These are phyloP conservation scores for Brachymystax lenok DNA, from an alignment of 2,797 vertebrate genomes.

Conservation along the genomic window DNA sequence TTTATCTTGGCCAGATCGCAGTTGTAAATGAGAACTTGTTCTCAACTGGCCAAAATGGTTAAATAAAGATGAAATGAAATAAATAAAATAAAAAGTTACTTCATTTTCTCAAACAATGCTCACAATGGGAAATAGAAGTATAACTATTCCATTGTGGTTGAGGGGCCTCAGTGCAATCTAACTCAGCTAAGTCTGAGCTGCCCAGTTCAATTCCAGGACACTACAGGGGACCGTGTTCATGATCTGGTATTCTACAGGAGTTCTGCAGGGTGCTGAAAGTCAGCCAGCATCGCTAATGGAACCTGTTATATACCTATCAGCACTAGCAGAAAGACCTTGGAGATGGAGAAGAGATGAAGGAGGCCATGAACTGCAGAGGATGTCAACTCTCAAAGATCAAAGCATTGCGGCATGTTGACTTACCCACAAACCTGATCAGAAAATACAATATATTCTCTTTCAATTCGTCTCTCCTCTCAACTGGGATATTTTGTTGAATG, in stretches of 20 bases:
- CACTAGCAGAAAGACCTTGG: not conserved
- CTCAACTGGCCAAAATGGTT: no score
- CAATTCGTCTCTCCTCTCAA: no score
- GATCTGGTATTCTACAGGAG: not conserved
- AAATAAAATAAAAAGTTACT: no score
- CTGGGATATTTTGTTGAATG: no score
- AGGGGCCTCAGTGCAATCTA: not conserved
- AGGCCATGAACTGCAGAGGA: not conserved
- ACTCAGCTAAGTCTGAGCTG: not conserved
- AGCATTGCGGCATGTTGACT: not conserved
- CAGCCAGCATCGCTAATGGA: not conserved
- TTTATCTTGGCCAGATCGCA: no score
- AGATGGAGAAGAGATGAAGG: not conserved
- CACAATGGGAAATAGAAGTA: not conserved
- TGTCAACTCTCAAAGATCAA: not conserved
- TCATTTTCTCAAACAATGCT: not conserved
- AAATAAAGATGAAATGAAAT: no score
- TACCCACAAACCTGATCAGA: not conserved
- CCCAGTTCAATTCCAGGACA: conserved; percentile 4
- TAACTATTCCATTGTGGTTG: not conserved
- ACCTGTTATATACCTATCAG: not conserved
- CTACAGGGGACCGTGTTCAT: not conserved
- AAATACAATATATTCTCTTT: not conserved
- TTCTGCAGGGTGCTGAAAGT: not conserved
- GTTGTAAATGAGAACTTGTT: no score